phyloP scores from a whole-genome alignment of 2,113 vertebrate species.

The Podiceps cristatus region DNA sequence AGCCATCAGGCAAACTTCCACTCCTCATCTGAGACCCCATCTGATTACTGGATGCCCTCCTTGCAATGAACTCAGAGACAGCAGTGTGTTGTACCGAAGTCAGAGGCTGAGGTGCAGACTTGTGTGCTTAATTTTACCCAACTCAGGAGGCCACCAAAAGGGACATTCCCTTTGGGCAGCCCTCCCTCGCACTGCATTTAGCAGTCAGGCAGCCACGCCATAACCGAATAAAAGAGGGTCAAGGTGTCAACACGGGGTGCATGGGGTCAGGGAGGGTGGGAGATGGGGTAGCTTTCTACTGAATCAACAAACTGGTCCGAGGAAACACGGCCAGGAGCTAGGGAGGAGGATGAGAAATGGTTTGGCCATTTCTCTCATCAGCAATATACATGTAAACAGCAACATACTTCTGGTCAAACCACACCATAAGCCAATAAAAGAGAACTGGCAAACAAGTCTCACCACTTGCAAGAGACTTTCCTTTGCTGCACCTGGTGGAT shows the following conservation, averaged over 20 bases:
- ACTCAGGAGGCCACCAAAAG: not conserved
- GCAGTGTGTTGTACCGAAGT: not conserved
- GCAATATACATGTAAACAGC: not conserved
- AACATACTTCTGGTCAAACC: not conserved
- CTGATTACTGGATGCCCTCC: not conserved
- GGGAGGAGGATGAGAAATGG: not conserved
- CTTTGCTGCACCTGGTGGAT: not conserved
- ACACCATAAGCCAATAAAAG: not conserved
- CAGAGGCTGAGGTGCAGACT: not conserved
- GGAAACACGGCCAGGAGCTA: not conserved
- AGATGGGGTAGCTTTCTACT: not conserved
- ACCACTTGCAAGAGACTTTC: not conserved
- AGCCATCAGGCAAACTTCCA: not conserved
- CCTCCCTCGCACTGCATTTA: not conserved
- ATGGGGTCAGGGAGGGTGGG: not conserved
- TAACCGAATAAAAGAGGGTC: not conserved
- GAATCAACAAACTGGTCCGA: not conserved
- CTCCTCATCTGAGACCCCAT: not conserved
- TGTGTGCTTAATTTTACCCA: not conserved
- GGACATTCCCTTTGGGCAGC: not conserved
- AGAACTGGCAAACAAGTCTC: not conserved
- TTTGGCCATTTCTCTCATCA: not conserved
- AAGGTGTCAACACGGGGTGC: fast-evolving
- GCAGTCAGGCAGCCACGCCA: not conserved
- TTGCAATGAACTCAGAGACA: not conserved